These are phyloP conservation scores for Cyprinodon variegatus DNA, from an alignment of 2,113 vertebrate species.

Conservation along the genomic window DNA sequence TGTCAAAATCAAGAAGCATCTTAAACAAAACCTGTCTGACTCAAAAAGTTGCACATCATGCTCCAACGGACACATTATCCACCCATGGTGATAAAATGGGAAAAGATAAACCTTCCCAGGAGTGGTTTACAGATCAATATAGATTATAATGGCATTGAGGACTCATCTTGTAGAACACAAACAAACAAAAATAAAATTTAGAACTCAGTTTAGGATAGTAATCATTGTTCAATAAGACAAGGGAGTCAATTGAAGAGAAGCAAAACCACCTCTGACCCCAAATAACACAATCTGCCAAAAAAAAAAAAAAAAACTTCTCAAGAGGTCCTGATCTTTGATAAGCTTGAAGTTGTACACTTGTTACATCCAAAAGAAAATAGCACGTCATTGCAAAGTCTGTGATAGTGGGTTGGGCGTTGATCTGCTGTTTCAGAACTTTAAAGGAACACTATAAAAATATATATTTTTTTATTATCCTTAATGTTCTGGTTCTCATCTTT, in stretches of 20 bases:
- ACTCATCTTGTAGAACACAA: background rate
- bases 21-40: background rate
- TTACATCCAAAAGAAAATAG: too few relatives aligned
- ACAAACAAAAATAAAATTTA: background rate
- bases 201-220: background rate
- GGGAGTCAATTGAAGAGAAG: too few relatives aligned
- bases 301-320: too few relatives aligned
- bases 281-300: background rate
- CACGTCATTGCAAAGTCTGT: too few relatives aligned
- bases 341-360: too few relatives aligned
- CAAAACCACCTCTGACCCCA: background rate
- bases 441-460: too few relatives aligned
- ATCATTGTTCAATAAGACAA: background rate
- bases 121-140: background rate
- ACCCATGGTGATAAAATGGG: background rate
- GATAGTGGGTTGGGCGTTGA: background rate
- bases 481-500: too few relatives aligned
- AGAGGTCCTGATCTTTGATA: too few relatives aligned
- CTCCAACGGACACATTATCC: background rate
- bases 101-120: too few relatives aligned
- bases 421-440: background rate
- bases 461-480: too few relatives aligned
- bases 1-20: background rate
- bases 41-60: background rate
- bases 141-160: background rate